Base-by-base conservation (phyloP, 2,113 vertebrate species). In the Anguilla rostrata region DNA sequence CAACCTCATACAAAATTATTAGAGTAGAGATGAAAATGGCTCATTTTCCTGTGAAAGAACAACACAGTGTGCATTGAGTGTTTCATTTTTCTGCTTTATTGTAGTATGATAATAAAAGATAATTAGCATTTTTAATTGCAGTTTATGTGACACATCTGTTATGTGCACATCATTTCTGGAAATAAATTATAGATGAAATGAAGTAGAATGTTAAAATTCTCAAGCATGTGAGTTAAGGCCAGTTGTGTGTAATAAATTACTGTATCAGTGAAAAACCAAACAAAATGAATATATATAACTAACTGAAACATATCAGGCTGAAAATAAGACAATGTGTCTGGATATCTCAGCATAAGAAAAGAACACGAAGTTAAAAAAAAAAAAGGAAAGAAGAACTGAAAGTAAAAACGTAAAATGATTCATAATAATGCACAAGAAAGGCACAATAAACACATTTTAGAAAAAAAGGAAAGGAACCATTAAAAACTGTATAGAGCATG, bases 141-240 rank as follows among this genome's bases (percentile, higher is more conserved):
- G 97, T 92, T 94, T 94, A 93, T 92, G 95, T 94, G 95, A 94
- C 60, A 66, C 89, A 90, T 94, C 93, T 92, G 92, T 94, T 96
- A 95, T 97, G 96, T 97, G 96, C 96, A 97, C 93, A 93, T 94
- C 93, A 93, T 93, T 92, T 85, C 15, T 91, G 96, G 95, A 96
- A 98, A 97, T 97, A 98, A 97, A 97, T 98, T 97, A 46, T 46
- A 98, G 97, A 93, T 91, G 96, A 94, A 96, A 94, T 92, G 93
- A 96, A 95, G 92, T 91, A 92, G 92, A 96, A 94, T 92, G 91
- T 93, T 95, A 92, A 94, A 92, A 96, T 97, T 96, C 93, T 97
- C 95, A 97, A 97, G 95, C 96, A 95, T 95, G 91, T 96, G 86
- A 92, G 95, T 97, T 98, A 99, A 99, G 97, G 97, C 97, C 95